Percentiles rank a stretch among this genome's conserved stretches.
These are phyloP conservation scores for Carlito syrichta DNA, from an alignment of 2,113 vertebrate species.

Conservation along the genomic window DNA sequence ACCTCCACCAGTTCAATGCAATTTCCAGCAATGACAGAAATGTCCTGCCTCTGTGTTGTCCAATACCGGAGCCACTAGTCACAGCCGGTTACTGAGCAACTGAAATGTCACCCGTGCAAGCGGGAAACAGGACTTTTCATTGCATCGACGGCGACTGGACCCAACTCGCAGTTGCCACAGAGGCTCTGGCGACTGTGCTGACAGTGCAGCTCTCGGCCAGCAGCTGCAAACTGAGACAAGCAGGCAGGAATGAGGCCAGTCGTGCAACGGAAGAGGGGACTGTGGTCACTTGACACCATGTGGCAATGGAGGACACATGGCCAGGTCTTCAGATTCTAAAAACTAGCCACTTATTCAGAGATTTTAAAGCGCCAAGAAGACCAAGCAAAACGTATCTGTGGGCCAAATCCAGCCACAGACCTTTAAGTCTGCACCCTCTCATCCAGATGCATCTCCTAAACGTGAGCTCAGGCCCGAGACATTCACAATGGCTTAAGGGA, in stretches of 20 bases:
- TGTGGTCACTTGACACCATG: fast-evolving
- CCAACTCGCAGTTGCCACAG: not conserved
- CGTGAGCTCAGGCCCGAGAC: not conserved
- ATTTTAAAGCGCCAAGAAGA: not conserved
- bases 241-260: not conserved
- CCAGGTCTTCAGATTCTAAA: not conserved
- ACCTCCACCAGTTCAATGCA: not conserved
- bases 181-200: not conserved
- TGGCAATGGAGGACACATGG: not conserved
- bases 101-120: not conserved
- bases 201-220: not conserved
- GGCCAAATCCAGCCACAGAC: not conserved
- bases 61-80: not conserved
- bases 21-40: not conserved
- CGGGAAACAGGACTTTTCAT: not conserved
- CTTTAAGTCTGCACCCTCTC: not conserved
- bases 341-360: not conserved
- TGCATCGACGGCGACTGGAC: not conserved
- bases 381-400: not conserved
- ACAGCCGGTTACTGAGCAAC: not conserved
- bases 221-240: not conserved
- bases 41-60: not conserved
- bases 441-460: not conserved
- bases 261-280: not conserved
- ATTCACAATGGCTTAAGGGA: no score